phyloP scores from a whole-genome alignment of 1,140 invertebrate genomes.

The Agraylea sexmaculata region DNA sequence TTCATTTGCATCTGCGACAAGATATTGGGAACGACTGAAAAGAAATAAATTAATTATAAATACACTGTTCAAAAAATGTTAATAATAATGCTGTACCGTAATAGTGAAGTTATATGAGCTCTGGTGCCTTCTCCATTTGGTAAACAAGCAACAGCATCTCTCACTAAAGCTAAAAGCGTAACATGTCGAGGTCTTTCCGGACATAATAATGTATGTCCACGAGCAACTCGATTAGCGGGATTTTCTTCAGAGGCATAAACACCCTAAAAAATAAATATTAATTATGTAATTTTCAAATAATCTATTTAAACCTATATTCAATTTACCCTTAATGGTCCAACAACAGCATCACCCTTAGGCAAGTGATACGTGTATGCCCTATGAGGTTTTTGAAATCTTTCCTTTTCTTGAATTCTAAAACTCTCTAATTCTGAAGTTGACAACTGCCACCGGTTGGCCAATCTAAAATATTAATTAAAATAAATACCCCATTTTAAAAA shows the following conservation, averaged over 20 bases:
- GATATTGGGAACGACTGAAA: constrained; percentile 56
- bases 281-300: not conserved
- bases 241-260: constrained; percentile 19
- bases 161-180: constrained; percentile 78
- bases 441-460: constrained; percentile 14
- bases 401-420: constrained; percentile 42
- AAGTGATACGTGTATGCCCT: constrained; percentile 74
- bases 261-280: constrained; percentile 11
- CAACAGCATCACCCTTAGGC: constrained; percentile 77
- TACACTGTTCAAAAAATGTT: too few species aligned
- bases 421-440: constrained; percentile 15
- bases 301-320: constrained; percentile 49
- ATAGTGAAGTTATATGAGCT: constrained; percentile 58
- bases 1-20: constrained; percentile 59
- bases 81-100: too few species aligned
- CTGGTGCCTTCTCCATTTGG: constrained; percentile 90
- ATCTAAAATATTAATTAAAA: constrained; percentile 10
- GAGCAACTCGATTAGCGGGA: constrained; percentile 32
- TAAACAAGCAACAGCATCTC: constrained; percentile 83
- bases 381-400: constrained; percentile 71
- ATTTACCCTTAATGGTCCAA: constrained; percentile 82
- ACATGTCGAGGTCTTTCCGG: constrained; percentile 82
- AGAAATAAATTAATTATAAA: constrained; percentile 56
- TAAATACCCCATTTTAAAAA: not conserved
- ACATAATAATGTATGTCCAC: constrained; percentile 74